Base-by-base conservation (phyloP, 2,797 vertebrate species). In the Simalia tracyae region DNA sequence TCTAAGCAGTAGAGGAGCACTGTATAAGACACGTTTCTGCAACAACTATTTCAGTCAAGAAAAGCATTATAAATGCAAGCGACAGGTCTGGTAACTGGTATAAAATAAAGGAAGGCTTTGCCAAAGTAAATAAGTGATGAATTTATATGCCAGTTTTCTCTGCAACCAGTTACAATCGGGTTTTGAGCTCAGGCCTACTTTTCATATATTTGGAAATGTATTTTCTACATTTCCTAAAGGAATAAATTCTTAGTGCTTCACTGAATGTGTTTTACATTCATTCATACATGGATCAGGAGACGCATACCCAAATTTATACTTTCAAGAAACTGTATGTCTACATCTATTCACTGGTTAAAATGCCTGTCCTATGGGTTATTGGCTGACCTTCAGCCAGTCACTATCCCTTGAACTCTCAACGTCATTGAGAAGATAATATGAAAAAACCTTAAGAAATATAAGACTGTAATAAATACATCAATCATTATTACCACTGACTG, bases 61-160 rank as follows among this genome's bases (percentile, higher is more conserved):
- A 87, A 31, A 0, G 95, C 91, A 96, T 96, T 95, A 95, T 93
- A 95, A 94, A 95, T 95, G 95, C 94, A 95, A 95, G 95, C 93
- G 72, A 42, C 42, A 91, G 91, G 93, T 92, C 92, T 92, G 95
- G 96, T 91, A 61, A 92, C 72, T 95, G 93, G 92, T 95, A 92
- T 94, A 94, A 66, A 56, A 92, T 90, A 54, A 95, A 91, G 24
- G 86, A 94, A 94, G 81, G 7, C 56, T 91, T 89, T 94, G 95
- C 94, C 94, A 93, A 14, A 26, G 66, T 91, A 42, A 87, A 88
- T 50, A 17, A 86, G 76, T 59, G 61, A 86, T 89, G 91, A 84
- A 89, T 94, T 92, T 87, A 90, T 95, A 92, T 94, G 90, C 93
- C 94, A 94, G 84, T 91, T 57, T 86, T 92, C 68, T 81, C 86